Conservation (phyloP, 1,140 invertebrate species). For the Bathynomus jamesi region DNA sequence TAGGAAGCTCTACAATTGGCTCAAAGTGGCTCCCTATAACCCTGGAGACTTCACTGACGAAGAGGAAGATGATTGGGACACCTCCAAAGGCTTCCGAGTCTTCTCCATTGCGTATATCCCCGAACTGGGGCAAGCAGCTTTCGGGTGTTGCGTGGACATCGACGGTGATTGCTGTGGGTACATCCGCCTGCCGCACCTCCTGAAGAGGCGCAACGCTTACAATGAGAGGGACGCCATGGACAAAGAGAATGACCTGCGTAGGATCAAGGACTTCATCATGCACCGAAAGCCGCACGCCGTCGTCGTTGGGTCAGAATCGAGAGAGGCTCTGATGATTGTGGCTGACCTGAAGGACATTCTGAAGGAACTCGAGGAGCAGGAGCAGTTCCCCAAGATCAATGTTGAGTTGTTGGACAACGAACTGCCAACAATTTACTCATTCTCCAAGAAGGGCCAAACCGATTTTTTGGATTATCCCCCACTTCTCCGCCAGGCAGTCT, state of each 20-base stretch:
- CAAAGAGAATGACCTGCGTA: constrained; percentile 73
- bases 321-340: constrained; percentile 76
- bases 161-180: constrained; percentile 90
- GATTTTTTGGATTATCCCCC: constrained; percentile 90
- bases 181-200: constrained; percentile 71
- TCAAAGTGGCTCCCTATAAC: constrained; percentile 81
- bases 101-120: constrained; percentile 81
- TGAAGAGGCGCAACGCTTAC: constrained; percentile 70
- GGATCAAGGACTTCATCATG: constrained; percentile 74
- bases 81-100: constrained; percentile 71
- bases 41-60: constrained; percentile 56
- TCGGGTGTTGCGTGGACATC: constrained; percentile 73
- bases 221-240: constrained; percentile 60
- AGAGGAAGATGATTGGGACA: constrained; percentile 87
- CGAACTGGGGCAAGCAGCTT: constrained; percentile 77
- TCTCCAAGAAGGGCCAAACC: constrained; percentile 73
- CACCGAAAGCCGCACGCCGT: constrained; percentile 91
- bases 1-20: constrained; percentile 79
- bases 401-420: constrained; percentile 92
- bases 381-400: constrained; percentile 77
- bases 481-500: constrained; percentile 80
- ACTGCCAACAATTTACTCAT: constrained; percentile 77
- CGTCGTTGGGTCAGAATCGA: constrained; percentile 79
- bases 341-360: constrained; percentile 74
- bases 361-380: constrained; percentile 61